Percentiles rank a stretch among this genome's conserved stretches.
These are phyloP conservation scores for Trigoniulus corallinus DNA, from an alignment of 1,140 invertebrate species.

Conservation along the genomic window DNA sequence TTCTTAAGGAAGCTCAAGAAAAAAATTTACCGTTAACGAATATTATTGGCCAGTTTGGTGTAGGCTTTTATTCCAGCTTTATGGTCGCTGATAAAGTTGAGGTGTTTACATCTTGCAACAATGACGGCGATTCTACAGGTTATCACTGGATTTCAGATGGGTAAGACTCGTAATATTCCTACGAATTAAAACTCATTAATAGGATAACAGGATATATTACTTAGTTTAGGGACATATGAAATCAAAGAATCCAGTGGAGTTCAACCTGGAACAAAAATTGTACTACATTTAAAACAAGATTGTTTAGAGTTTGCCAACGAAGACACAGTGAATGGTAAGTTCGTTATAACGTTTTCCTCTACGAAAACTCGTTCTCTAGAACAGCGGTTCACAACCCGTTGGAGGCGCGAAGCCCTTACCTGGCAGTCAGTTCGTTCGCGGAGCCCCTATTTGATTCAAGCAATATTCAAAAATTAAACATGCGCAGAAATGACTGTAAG, in stretches of 20 bases:
- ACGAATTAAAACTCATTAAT: not conserved
- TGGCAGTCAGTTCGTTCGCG: too few species aligned
- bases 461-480: too few species aligned
- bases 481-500: too few species aligned
- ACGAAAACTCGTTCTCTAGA: too few species aligned
- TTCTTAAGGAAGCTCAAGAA: conserved; percentile 66
- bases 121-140: conserved; percentile 40
- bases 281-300: conserved; percentile 73
- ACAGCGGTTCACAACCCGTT: too few species aligned
- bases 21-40: conserved; percentile 40
- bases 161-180: conserved; percentile 27
- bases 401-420: too few species aligned
- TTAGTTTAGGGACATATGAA: conserved; percentile 58
- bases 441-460: too few species aligned
- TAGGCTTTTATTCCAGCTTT: conserved; percentile 94
- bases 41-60: conserved; percentile 96
- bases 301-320: conserved; percentile 78
- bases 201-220: not conserved
- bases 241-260: conserved; percentile 69
- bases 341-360: too few species aligned
- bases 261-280: conserved; percentile 79
- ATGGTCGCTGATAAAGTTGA: conserved; percentile 92
- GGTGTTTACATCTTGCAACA: conserved; percentile 54
- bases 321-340: conserved; percentile 51
- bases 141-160: conserved; percentile 81